Conservation (phyloP, 2,888 invertebrate species). For the Sarcophaga variegata region DNA sequence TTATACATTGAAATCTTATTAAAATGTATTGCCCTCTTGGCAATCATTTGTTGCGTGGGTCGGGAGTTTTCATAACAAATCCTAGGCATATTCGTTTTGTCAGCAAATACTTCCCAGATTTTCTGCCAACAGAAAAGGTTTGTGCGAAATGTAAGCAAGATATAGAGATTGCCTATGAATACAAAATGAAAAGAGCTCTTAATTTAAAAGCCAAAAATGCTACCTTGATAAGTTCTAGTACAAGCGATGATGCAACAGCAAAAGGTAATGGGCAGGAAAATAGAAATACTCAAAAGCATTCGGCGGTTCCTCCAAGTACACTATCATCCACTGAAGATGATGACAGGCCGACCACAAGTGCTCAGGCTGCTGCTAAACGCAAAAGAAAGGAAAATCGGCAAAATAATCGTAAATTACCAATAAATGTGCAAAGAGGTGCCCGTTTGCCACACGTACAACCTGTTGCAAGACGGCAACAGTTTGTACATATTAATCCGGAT, state of each 20-base stretch:
- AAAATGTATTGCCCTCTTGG: constrained; percentile 57
- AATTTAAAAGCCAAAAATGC: constrained; percentile 1
- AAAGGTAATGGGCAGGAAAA: neutral
- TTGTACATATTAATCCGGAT: constrained; percentile 66
- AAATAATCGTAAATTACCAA: constrained; percentile 56
- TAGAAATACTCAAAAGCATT: neutral
- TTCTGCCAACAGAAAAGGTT: constrained; percentile 62
- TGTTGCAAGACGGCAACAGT: constrained; percentile 69
- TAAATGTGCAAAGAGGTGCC: constrained; percentile 74
- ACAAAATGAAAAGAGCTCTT: constrained; percentile 65
- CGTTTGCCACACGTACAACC: constrained; percentile 74
- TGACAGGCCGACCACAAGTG: constrained; percentile 36
- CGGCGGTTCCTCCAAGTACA: neutral
- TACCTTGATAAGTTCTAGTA: constrained; percentile 57
- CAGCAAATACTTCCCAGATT: constrained; percentile 64
- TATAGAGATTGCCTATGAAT: constrained; percentile 60
- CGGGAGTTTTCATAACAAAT: constrained; percentile 61
- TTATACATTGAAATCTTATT: neutral
- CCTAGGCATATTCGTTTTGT: constrained; percentile 68
- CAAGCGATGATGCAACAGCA: neutral
- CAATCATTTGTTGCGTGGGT: constrained; percentile 41
- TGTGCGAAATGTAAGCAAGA: constrained; percentile 69
- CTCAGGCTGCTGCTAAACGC: constrained; percentile 48
- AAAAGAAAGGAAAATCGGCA: constrained; percentile 42
- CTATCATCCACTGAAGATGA: neutral